A percentile compares a stretch with the other conserved stretches of the same genome.
These are phyloP conservation scores for Agrochola lychnidis DNA, from an alignment of 2,888 invertebrate genomes.

Conservation along the genomic window DNA sequence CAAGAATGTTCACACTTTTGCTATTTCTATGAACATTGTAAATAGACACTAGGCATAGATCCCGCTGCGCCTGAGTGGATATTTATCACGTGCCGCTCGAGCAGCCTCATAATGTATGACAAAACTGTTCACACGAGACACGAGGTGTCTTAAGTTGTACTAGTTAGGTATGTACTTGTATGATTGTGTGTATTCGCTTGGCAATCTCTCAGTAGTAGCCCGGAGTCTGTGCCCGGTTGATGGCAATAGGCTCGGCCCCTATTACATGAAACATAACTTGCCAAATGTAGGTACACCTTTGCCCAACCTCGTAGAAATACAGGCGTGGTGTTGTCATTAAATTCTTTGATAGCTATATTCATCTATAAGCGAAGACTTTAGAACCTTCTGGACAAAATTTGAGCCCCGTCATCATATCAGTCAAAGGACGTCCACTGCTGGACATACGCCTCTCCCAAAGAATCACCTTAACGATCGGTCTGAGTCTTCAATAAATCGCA, in stretches of 20 bases:
- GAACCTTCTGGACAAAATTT: neutral
- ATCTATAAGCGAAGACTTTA: neutral
- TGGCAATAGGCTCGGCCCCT: neutral
- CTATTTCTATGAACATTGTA: conserved; percentile 40
- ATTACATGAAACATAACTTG: neutral
- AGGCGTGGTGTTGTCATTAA: neutral
- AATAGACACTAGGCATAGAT: conserved; percentile 52
- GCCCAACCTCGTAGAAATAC: neutral
- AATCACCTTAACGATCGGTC: neutral
- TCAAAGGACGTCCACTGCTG: neutral
- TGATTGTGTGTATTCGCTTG: neutral
- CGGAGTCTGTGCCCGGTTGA: neutral
- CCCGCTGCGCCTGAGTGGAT: conserved; percentile 66
- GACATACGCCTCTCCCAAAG: neutral
- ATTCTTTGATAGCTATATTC: neutral
- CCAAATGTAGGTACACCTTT: neutral
- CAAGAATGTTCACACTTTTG: conserved; percentile 37
- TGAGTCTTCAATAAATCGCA: neutral
- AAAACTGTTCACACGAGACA: conserved; percentile 69
- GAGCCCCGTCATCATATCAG: neutral
- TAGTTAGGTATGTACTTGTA: neutral
- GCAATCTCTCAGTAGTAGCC: neutral
- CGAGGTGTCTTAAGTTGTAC: conserved; percentile 49
- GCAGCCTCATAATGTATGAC: conserved; percentile 69
- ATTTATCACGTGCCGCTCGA: conserved; percentile 67